These are phyloP conservation scores for Cuniculus paca DNA, from an alignment of 2,797 vertebrate genomes.

Conservation along the genomic window DNA sequence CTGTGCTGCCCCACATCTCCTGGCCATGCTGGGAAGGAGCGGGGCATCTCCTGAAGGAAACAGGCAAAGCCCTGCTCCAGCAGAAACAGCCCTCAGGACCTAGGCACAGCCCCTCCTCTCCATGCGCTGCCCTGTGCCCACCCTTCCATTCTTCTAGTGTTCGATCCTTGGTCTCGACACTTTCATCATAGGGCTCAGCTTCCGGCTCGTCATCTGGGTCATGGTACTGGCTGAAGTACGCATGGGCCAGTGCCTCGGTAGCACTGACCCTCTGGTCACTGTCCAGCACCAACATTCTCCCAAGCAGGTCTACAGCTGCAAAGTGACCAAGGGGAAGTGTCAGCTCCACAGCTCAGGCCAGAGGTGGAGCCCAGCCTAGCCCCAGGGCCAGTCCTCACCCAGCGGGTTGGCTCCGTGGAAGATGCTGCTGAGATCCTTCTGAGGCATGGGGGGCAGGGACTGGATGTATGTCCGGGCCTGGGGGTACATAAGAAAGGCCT, in stretches of 20 bases:
- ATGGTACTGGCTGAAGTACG: conserved; percentile 98
- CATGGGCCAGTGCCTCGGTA: conserved; percentile 94
- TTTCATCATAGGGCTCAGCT: conserved; percentile 95
- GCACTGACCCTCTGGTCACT: conserved; percentile 97
- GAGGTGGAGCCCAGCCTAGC: not conserved
- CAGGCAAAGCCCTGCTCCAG: too few relatives aligned
- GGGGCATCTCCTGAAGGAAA: not conserved
- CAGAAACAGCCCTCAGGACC: not conserved
- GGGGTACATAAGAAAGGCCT: conserved; percentile 54
- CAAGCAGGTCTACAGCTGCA: conserved; percentile 96
- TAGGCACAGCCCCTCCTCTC: accelerated
- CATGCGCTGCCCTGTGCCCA: conserved; percentile 76
- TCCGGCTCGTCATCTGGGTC: conserved; percentile 97
- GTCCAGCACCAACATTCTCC: conserved; percentile 98
- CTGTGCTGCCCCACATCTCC: not conserved
- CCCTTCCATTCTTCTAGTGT: conserved; percentile 99
- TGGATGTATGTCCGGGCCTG: conserved; percentile 99
- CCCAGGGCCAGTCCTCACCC: conserved; percentile 89
- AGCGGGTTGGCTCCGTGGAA: conserved; percentile 96
- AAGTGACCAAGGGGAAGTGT: not conserved
- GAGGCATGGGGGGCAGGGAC: conserved; percentile 98
- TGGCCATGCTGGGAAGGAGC: not conserved
- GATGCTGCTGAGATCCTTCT: conserved; percentile 96
- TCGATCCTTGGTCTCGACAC: conserved; percentile 95
- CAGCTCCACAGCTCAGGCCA: not conserved